Base-by-base conservation (phyloP, 2,888 invertebrate genomes). In the Acleris cristana region DNA sequence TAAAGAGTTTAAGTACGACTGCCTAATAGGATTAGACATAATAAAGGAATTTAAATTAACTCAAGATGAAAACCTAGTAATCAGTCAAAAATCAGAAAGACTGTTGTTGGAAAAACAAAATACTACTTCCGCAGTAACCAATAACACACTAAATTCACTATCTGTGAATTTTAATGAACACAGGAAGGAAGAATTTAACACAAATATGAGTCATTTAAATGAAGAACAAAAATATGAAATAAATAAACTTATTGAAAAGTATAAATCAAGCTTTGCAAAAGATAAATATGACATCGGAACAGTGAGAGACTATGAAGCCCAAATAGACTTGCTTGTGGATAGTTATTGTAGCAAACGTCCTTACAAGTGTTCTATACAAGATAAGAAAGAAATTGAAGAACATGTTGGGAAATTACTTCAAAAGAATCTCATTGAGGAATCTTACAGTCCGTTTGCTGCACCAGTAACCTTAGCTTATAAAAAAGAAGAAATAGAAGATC, bases 131-230 rank as follows among this genome's bases (percentile, higher is more conserved):
- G n/a, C 18, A 16, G 18, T 12, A 66, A 63, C 7, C n/a, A 16
- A 51, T 2, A 34, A 34, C 21, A 14, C 1, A 34, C 19, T 6
- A 7, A 21, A 52, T 16, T 0, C 19, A 18, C 2, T 1, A 2
- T 19, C 48, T 18, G 34, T 70, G 21, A 73, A 75, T 49, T 72
- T 71, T 54, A 73, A 74, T 69, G 72, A 73, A 69, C n/a, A 71
- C 51, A 54, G 72, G 26, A 63, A 59, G 12, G 52, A 62, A 71
- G 54, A 74, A 14, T 75, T 73, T 54, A 44, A 69, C 23, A 73
- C 68, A 26, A 12, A 14, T 3, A 40, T 71, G 34, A 54, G 65
- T 49, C 51, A 74, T 54, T 57, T 74, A 60, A 56, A 73, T 30
- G 21, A 16, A n/a, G 10, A 71, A 16, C 40, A 72, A 49, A 49